Evolutionary conservation across 2,888 invertebrate genomes (phyloP), one percentile per base, ranked within the genome.

Genomic region (Agonopterix arenella): DNA sequence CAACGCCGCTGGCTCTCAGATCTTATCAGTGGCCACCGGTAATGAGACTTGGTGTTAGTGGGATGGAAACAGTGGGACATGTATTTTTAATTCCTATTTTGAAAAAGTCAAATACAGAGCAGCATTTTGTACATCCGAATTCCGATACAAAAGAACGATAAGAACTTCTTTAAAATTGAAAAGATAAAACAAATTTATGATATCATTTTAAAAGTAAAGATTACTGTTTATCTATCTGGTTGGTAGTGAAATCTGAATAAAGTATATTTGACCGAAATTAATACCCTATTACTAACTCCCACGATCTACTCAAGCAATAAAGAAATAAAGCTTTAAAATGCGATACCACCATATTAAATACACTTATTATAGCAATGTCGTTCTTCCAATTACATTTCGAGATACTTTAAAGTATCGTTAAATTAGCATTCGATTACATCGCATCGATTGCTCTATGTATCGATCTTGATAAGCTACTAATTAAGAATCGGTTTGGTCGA

Each of bases 1-100:
- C 71, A 70, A 63, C 66, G 73, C 73, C 65, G 65, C 66, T 63
- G 74, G 73, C 70, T 70, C 66, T 63, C 59, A 73, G 84, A 82
- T 81, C 56, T 70, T 81, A 82, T 84, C 80, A 59, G 64, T 56
- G 59, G 66, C 74, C 71, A 72, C 76, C 75, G 73, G 79, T 83
- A 82, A 81, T 78, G 80, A 81, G 77, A 76, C 62, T 76, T 75
- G 71, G 73, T 81, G 78, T 78, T 78, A 79, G 70, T 76, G 66
- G 70, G 61, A 73, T 77, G 76, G 76, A 80, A 80, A 75, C 70
- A 69, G 68, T 66, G 67, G 68, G 66, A 71, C 69, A 69, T 66
- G 62, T 68, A 64, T 69, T 70, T 68, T 71, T 68, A 67, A 70
- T 68, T 69, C 66, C 61, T 66, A 65, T 67, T 68, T 70, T 64